These are phyloP conservation scores for Pissodes strobi DNA, from an alignment of 1,140 invertebrate genomes.

Conservation along the genomic window DNA sequence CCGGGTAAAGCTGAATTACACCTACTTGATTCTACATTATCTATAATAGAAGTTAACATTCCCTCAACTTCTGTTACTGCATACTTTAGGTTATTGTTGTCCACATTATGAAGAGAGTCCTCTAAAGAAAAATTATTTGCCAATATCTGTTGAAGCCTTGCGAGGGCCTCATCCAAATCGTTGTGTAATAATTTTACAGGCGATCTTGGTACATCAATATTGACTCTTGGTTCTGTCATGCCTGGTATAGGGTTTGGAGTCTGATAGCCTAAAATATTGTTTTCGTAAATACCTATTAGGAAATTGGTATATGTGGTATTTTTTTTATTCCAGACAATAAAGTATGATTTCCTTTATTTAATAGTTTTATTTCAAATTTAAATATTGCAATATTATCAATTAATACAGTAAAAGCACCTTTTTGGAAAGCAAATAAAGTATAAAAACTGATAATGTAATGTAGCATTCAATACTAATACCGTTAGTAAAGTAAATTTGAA, in stretches of 20 bases:
- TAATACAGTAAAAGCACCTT: too few species aligned
- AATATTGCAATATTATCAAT: too few species aligned
- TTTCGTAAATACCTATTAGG: too few species aligned
- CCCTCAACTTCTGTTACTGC: conserved; percentile 66
- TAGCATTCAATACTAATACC: too few species aligned
- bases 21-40: conserved; percentile 55
- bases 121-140: conserved; percentile 64
- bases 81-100: conserved; percentile 62
- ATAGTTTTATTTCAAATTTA: too few species aligned
- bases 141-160: conserved; percentile 64
- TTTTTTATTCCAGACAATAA: too few species aligned
- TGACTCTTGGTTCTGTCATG: conserved; percentile 4
- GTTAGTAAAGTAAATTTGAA: too few species aligned
- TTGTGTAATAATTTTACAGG: conserved; percentile 56
- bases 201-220: conserved; percentile 16
- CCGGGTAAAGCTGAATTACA: conserved; percentile 43
- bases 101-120: conserved; percentile 58
- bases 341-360: too few species aligned
- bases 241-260: not conserved
- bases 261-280: not conserved
- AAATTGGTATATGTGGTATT: too few species aligned
- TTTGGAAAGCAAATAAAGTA: too few species aligned
- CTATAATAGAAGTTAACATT: conserved; percentile 62
- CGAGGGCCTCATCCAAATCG: conserved; percentile 63
- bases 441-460: too few species aligned